Evolutionary conservation across 2,888 invertebrate genomes (phyloP).

Genomic region (Formica aserva): DNA sequence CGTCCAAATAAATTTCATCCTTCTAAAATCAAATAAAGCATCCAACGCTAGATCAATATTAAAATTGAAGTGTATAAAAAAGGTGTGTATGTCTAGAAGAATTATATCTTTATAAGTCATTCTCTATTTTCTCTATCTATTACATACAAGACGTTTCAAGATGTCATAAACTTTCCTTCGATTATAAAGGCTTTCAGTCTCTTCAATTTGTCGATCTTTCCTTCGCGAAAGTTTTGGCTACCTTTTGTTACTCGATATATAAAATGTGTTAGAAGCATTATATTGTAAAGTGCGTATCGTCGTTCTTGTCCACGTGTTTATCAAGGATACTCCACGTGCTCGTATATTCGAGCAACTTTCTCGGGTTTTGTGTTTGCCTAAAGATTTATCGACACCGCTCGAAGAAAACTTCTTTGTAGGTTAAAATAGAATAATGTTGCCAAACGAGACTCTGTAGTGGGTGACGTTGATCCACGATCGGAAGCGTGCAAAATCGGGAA

Average conservation of each 20-base stretch:
- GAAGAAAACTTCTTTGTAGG: conserved; percentile 45
- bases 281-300: conserved; percentile 32
- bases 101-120: conserved; percentile 1
- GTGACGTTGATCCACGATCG: conserved; percentile 55
- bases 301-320: conserved; percentile 49
- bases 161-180: neutral
- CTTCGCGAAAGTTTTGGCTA: neutral
- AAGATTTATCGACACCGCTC: conserved; percentile 47
- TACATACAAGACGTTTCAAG: neutral
- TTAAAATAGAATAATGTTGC: conserved; percentile 55
- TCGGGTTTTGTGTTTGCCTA: conserved; percentile 39
- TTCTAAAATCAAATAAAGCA: neutral
- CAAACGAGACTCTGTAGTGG: conserved; percentile 35
- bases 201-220: neutral
- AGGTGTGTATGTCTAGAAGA: neutral
- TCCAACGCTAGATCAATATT: neutral
- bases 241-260: conserved; percentile 19
- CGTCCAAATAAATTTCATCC: conserved; percentile 9
- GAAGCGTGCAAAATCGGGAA: conserved; percentile 40
- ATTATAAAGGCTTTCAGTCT: neutral
- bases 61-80: neutral
- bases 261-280: conserved; percentile 42
- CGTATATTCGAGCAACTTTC: conserved; percentile 45
- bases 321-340: conserved; percentile 36
- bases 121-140: neutral